Conservation (phyloP, 2,113 vertebrate genomes). For the Brachyhypopomus gauderio region DNA sequence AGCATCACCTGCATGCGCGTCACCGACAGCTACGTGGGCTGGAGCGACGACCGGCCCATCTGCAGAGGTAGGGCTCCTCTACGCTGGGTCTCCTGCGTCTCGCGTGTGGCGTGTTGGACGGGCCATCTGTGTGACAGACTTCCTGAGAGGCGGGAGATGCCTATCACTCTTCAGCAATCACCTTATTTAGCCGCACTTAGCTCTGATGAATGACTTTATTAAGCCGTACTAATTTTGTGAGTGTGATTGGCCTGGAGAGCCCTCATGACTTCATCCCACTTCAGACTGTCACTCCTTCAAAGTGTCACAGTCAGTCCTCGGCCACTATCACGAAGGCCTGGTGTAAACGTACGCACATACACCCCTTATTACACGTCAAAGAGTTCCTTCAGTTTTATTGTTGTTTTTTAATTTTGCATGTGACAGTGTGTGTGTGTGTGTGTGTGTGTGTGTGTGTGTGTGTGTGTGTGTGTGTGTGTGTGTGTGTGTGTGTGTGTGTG, state of each 20-base stretch:
- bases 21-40: slow-evolving; percentile 94
- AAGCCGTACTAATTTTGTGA: slow-evolving; percentile 49
- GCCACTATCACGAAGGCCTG: not conserved
- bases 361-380: slow-evolving; percentile 2
- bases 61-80: slow-evolving; percentile 84
- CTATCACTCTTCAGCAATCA: slow-evolving; percentile 49
- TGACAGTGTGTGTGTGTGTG: not conserved
- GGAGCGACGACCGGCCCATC: slow-evolving; percentile 95
- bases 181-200: slow-evolving; percentile 44
- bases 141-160: slow-evolving; percentile 37
- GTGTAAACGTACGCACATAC: not conserved
- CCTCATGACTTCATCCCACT: slow-evolving; percentile 15
- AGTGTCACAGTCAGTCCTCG: not conserved
- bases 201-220: slow-evolving; percentile 58
- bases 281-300: slow-evolving; percentile 31
- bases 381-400: not conserved
- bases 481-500: slow-evolving; percentile 1
- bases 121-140: slow-evolving; percentile 32
- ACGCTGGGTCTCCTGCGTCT: too few species aligned
- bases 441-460: not conserved
- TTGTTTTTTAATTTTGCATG: not conserved
- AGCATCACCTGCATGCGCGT: slow-evolving; percentile 96
- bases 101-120: not conserved
- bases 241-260: slow-evolving; percentile 46
- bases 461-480: too few species aligned